Evolutionary conservation across 2,888 invertebrate species (phyloP), one percentile per base, ranked within the genome.

Genomic region (Diloba caeruleocephala): DNA sequence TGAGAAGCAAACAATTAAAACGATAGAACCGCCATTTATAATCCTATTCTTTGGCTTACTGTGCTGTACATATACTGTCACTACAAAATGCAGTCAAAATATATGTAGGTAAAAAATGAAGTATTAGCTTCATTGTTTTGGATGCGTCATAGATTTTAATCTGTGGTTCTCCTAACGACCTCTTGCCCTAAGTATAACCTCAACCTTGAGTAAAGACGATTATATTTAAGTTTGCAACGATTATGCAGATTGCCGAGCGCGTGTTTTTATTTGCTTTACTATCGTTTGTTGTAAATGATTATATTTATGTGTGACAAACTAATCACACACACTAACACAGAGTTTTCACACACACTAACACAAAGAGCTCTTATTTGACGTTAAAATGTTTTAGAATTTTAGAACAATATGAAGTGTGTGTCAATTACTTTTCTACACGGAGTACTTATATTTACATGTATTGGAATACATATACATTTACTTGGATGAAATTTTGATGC

Each of bases 151-250:
- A 44, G 29, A 26, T 43, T 29, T n/a, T 25, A 26, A 39, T 59
- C 45, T 51, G 21, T 23, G 23, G 63, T 57, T 67, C 46, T 32
- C 33, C 14, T 12, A 33, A 37, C 15, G 66, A 67, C 52, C 66
- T 52, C 29, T 59, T 46, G 60, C 37, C 71, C 42, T 54, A n/a
- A 19, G 13, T 5, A 4, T 49, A 15, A 57, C 58, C 61, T 58
- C 34, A 13, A 46, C 60, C 52, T 51, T 66, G 42, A 38, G 9
- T 26, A 38, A 58, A 36, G n/a, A 63, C 19, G 21, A 8, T 10
- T 6, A 12, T 39, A 33, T 33, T 32, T 43, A n/a, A 17, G 21
- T 34, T 42, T 29, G 28, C 9, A 1, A n/a, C 26, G 5, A 38
- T 42, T 15, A 39, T 29, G 34, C 26, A 53, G 31, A 21, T 45